phyloP scores from a whole-genome alignment of 92 coral and sea anemone genomes.

The Plumapathes pennacea region DNA sequence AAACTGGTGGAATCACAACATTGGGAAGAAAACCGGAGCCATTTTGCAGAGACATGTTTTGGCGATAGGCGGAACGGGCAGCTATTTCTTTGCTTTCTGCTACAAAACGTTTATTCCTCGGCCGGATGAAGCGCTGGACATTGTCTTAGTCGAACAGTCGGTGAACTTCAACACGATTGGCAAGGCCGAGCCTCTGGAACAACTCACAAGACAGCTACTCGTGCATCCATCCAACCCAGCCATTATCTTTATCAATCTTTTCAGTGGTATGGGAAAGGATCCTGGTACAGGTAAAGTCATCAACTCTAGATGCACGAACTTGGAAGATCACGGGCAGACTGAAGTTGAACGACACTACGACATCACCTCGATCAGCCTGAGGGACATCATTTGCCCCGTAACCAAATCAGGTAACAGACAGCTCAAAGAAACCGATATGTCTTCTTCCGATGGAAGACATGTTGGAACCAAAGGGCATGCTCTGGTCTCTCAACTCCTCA shows the following conservation, averaged over 20 bases:
- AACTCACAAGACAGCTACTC: constrained; percentile 65
- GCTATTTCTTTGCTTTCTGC: constrained; percentile 69
- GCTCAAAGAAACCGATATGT: constrained; percentile 22
- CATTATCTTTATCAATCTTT: constrained; percentile 62
- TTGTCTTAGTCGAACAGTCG: constrained; percentile 70
- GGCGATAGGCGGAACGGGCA: constrained; percentile 75
- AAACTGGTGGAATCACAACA: constrained; percentile 69
- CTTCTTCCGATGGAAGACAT: constrained; percentile 55
- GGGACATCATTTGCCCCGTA: constrained; percentile 54
- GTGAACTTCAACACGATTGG: constrained; percentile 52
- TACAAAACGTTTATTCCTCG: constrained; percentile 61
- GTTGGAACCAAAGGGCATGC: constrained; percentile 65
- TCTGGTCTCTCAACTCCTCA: constrained; percentile 50
- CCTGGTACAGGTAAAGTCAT: constrained; percentile 18
- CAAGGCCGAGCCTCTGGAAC: constrained; percentile 73
- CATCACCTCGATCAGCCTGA: constrained; percentile 59
- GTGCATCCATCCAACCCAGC: constrained; percentile 59
- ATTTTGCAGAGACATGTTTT: constrained; percentile 12
- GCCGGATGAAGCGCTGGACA: constrained; percentile 40
- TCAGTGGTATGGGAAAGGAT: constrained; percentile 57
- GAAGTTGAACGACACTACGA: constrained; percentile 41
- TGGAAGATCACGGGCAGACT: constrained; percentile 60
- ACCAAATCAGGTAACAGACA: no score
- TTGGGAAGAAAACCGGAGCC: constrained; percentile 43
- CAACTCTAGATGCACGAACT: constrained; percentile 56